phyloP scores from a whole-genome alignment of 2,888 invertebrate genomes.

The Steinernema carpocapsae region DNA sequence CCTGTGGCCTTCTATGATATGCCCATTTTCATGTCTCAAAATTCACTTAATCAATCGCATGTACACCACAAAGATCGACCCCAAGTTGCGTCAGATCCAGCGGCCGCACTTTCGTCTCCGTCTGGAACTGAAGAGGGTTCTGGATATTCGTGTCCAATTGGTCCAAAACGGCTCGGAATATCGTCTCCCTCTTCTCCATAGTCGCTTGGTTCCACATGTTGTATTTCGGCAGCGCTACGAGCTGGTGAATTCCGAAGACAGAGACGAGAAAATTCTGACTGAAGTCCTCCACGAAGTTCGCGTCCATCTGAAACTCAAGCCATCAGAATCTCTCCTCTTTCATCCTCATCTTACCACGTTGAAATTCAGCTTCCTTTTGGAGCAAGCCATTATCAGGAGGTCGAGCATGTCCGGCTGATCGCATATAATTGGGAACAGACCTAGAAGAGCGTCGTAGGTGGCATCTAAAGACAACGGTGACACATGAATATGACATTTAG shows the following conservation, averaged over 20 bases:
- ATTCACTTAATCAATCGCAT: constrained; percentile 22
- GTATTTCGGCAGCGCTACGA: not conserved
- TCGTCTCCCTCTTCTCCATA: not conserved
- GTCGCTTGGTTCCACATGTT: not conserved
- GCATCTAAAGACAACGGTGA: not conserved
- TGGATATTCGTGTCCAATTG: not conserved
- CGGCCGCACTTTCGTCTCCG: not conserved
- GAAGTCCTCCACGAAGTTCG: not conserved
- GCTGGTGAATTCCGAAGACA: not conserved
- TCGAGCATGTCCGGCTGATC: constrained; percentile 17
- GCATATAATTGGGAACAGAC: not conserved
- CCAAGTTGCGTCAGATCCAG: not conserved
- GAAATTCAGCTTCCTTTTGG: constrained; percentile 18
- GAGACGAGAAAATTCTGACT: not conserved
- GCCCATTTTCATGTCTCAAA: too few species aligned
- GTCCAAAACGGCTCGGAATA: not conserved
- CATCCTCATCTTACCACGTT: not conserved
- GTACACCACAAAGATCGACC: constrained; percentile 5
- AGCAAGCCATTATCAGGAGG: not conserved
- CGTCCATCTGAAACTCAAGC: constrained; percentile 5
- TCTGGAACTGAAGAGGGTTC: constrained; percentile 7
- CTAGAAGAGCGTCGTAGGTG: not conserved
- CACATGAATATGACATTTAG: not conserved
- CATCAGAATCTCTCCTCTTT: not conserved
- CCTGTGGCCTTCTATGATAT: too few species aligned